Base-by-base conservation (phyloP, 2,113 vertebrate genomes). In the Chinchilla lanigera region DNA sequence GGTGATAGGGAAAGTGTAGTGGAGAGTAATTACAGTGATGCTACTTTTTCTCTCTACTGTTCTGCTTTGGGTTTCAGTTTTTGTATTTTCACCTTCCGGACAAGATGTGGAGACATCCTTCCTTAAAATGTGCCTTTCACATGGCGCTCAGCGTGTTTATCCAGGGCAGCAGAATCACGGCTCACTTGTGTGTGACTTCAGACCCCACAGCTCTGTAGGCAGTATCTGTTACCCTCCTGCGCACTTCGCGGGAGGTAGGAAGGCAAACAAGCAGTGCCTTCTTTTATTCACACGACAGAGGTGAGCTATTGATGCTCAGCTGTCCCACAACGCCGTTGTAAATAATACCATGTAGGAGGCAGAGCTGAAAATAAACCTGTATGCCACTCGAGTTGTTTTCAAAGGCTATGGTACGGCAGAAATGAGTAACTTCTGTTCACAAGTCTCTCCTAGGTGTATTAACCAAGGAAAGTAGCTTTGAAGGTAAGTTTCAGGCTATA, bases 221-320 rank as follows among this genome's bases (percentile, higher is more conserved):
- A 96, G 94, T 93, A 97, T 96, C 94, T 97, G 96, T 84, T 94
- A 47, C 1, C 26, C 81, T 92, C 87, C 94, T 54, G 30, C 90
- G 69, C 90, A 88, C 56, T 90, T 69, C 1, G 28, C 35, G 88
- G 30, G 75, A 93, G 97, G 97, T 78, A 22, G 14, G 89, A 90
- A 97, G 96, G 96, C 92, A 97, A 90, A 82, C 73, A 89, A 94
- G 56, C 16, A 52, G 14, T 56, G 89, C 47, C 52, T 95, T 75
- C 69, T 75, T 97, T 63, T 95, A 88, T 97, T 97, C 97, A 90
- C 97, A 97, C 84, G 94, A 90, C 96, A 97, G 96, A 97, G 95
- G 92, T 97, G 94, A 93, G 86, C 84, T 95, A 69, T 56, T 93
- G 89, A 77, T 69, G 91, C 89, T 97, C 83, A 84, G 83, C 94